These are phyloP conservation scores for Lucilia cuprina DNA, from an alignment of 1,140 invertebrate genomes.

Conservation along the genomic window DNA sequence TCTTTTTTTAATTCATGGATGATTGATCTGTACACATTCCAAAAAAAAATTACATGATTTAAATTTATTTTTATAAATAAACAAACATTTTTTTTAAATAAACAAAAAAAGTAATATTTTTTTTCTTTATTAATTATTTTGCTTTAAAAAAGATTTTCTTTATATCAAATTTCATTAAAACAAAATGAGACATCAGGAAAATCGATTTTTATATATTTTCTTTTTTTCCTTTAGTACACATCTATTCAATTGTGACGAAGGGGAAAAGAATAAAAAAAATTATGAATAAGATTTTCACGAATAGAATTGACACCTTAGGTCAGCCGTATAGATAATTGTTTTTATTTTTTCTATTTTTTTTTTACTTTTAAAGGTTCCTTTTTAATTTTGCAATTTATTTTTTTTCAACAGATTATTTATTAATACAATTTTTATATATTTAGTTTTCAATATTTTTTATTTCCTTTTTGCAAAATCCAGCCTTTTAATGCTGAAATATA, in stretches of 20 bases:
- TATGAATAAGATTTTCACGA: conserved; percentile 15
- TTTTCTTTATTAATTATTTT: background rate
- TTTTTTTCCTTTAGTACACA: background rate
- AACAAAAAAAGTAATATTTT: no score
- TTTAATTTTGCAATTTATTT: background rate
- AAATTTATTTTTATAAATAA: no score
- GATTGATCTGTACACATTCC: no score
- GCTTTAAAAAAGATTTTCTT: background rate
- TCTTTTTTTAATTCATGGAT: no score
- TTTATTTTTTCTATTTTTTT: background rate
- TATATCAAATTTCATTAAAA: conserved; percentile 4
- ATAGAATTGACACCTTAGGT: conserved; percentile 14
- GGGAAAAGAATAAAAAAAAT: background rate
- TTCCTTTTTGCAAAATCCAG: background rate
- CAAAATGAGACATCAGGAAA: conserved; percentile 32
- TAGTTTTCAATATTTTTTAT: background rate
- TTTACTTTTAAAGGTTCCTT: background rate
- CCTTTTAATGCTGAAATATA: conserved; percentile 3
- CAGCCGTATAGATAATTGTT: conserved; percentile 6
- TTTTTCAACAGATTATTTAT: background rate
- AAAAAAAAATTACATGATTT: no score
- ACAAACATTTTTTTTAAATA: no score
- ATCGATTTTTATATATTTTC: conserved; percentile 30
- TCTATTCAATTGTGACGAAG: background rate
- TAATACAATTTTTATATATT: background rate